Evolutionary conservation across 2,888 invertebrate species (phyloP).

Genomic region (Rambutsinella grinnellia): DNA sequence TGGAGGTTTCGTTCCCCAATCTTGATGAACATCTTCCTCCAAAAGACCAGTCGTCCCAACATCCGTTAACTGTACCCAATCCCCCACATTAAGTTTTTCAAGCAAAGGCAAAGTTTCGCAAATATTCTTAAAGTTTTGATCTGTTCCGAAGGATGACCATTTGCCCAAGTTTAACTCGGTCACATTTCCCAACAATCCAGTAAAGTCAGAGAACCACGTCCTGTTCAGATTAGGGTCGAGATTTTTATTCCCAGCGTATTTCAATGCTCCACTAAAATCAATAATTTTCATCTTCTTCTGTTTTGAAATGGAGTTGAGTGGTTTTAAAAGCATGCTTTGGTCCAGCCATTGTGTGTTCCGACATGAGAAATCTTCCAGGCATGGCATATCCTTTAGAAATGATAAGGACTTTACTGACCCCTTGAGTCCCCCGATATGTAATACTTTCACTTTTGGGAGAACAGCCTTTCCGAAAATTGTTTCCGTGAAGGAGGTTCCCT

Average conservation of each 20-base stretch:
- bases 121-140: slow-evolving; percentile 59
- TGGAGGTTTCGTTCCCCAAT: slow-evolving; percentile 24
- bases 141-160: slow-evolving; percentile 59
- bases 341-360: slow-evolving; percentile 60
- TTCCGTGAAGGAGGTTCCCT: slow-evolving; percentile 52
- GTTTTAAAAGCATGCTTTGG: slow-evolving; percentile 45
- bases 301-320: slow-evolving; percentile 35
- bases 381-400: slow-evolving; percentile 49
- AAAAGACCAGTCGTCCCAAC: slow-evolving; percentile 56
- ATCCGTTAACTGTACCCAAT: slow-evolving; percentile 60
- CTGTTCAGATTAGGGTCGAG: slow-evolving; percentile 45
- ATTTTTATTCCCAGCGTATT: slow-evolving; percentile 39
- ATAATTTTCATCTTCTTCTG: slow-evolving; percentile 19
- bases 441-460: slow-evolving; percentile 44
- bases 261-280: slow-evolving; percentile 42
- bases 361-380: slow-evolving; percentile 54
- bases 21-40: slow-evolving; percentile 51
- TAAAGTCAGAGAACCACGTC: slow-evolving; percentile 57
- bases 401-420: slow-evolving; percentile 43
- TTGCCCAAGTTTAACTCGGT: slow-evolving; percentile 51
- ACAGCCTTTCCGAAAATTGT: slow-evolving; percentile 29
- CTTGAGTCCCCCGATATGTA: slow-evolving; percentile 58
- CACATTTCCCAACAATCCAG: slow-evolving; percentile 35
- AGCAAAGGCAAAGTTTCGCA: slow-evolving; percentile 47
- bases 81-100: slow-evolving; percentile 52